Base-by-base conservation (phyloP, 2,113 vertebrate genomes). In the Zonotrichia leucophrys region DNA sequence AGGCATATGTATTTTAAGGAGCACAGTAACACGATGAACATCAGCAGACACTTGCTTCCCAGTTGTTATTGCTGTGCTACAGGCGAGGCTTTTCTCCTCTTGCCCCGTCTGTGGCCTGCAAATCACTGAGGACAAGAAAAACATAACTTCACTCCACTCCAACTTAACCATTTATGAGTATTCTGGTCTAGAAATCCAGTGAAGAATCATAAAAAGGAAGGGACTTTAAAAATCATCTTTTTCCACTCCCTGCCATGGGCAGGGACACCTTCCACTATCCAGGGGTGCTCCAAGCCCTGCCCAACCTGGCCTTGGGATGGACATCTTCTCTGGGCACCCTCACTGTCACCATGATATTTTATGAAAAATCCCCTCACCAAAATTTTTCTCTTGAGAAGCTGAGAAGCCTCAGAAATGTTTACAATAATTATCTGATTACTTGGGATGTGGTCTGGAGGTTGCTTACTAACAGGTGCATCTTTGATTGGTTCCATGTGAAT, bases 1-100 rank as follows among this genome's bases (percentile, higher is more conserved):
- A 97, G 96, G 90, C 87, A 52, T 39, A 79, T 96, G 94, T 95
- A 79, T 97, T 95, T 95, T 93, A 95, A 97, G 94, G 88, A 91
- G 96, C 92, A 78, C 70, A 89, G 62, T 58, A 91, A 90, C 85
- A 85, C 37, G 78, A 87, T 56, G 53, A 94, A 83, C 84, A 84
- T 81, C 93, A 89, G 39, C 23, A 88, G 87, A 92, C 93, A 76
- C 89, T 94, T 59, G 81, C 68, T 95, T 82, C 93, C 66, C 60
- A 49, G 69, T 74, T 87, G 81, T 87, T 93, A 81, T 24, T 94
- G 79, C 73, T 27, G 9, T 20, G 66, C 78, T 82, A 50, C 87
- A 55, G 28, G 55, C n/a, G 4, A 92, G 73, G 53, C n/a, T 94
- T 64, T 86, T 83, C 68, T 89, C 52, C 60, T 84, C 60, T 35